Conservation (phyloP, 1,140 invertebrate genomes). For the Anoplophora glabripennis region DNA sequence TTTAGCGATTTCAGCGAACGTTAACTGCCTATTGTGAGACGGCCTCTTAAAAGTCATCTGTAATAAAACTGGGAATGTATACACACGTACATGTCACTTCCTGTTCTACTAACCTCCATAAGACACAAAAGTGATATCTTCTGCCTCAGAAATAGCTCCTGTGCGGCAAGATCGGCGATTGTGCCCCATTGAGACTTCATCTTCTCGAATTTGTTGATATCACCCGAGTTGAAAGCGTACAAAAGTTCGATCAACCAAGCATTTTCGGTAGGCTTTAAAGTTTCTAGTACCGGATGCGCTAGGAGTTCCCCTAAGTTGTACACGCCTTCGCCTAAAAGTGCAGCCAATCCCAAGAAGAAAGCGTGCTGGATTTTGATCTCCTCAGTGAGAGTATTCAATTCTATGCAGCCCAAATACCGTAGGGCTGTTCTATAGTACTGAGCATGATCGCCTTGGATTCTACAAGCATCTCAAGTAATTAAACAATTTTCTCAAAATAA, state of each 20-base stretch:
- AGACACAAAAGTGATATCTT: slow-evolving; percentile 94
- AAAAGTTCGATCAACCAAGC: slow-evolving; percentile 89
- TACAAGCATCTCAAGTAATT: slow-evolving; percentile 36
- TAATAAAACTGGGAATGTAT: slow-evolving; percentile 16
- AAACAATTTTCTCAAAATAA: slow-evolving; percentile 37
- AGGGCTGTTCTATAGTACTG: slow-evolving; percentile 94
- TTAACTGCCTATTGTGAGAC: slow-evolving; percentile 72
- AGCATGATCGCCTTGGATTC: slow-evolving; percentile 81
- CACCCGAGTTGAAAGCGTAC: slow-evolving; percentile 89
- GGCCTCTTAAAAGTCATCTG: slow-evolving; percentile 73
- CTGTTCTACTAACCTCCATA: slow-evolving; percentile 76
- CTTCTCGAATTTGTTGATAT: slow-evolving; percentile 81
- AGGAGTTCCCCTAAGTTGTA: slow-evolving; percentile 97
- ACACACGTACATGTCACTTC: neutral
- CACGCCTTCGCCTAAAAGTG: slow-evolving; percentile 90
- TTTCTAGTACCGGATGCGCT: slow-evolving; percentile 90
- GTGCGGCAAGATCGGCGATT: slow-evolving; percentile 82
- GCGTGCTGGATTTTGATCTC: slow-evolving; percentile 79
- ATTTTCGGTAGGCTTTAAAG: slow-evolving; percentile 77
- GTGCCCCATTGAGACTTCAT: slow-evolving; percentile 77
- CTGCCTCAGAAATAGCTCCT: slow-evolving; percentile 80
- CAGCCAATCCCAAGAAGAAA: slow-evolving; percentile 89
- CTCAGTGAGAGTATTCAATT: slow-evolving; percentile 64
- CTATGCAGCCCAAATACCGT: slow-evolving; percentile 91
- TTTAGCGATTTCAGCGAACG: slow-evolving; percentile 87